Evolutionary conservation across 2,888 invertebrate species (phyloP), one percentile per base, ranked within the genome.

Genomic region (Hyalella azteca): DNA sequence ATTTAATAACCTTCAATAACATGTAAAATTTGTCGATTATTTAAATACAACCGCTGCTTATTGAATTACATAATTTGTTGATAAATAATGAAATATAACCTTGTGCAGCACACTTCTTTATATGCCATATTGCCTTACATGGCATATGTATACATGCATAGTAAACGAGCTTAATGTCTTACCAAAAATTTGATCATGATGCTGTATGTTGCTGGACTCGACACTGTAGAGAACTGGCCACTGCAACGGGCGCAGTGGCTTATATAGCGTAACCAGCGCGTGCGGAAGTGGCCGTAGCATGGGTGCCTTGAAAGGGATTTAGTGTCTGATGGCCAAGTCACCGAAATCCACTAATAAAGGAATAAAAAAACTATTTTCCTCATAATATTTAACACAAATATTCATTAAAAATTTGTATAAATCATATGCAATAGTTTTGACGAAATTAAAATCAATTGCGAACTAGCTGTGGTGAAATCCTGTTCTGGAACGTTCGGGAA

Each of bases 101-200:
- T n/a, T 15, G 45, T 7, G 9, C 9, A 45, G 15, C 7, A 11
- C 45, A 45, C 15, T 7, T 7, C 7, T 11, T 45, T 45, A 7
- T 45, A 7, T 45, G 45, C 9, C 7, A 11, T 11, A 7, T 11
- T 7, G 15, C 7, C 7, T 11, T 7, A 45, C 45, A 45, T 45
- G 7, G 15, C 45, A 45, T 11, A 45, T 45, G 15, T 45, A 15
- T 11, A 15, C 9, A 7, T 45, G 15, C 49, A 22, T 22, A n/a
- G 49, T 49, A 49, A 49, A 15, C 22, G 49, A 49, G 15, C 45
- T 11, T 49, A 54, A 26, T 29, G 22, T 60, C 60, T 60, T 60
- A 60, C 60, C 60, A 60, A 60, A 60, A 60, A 60, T 36, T 60
- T 60, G 60, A 60, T 60, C 60, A 60, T 60, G 60, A 36, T 60